These are phyloP conservation scores for Raja brachyura DNA, from an alignment of 2,113 vertebrate genomes.

Conservation along the genomic window DNA sequence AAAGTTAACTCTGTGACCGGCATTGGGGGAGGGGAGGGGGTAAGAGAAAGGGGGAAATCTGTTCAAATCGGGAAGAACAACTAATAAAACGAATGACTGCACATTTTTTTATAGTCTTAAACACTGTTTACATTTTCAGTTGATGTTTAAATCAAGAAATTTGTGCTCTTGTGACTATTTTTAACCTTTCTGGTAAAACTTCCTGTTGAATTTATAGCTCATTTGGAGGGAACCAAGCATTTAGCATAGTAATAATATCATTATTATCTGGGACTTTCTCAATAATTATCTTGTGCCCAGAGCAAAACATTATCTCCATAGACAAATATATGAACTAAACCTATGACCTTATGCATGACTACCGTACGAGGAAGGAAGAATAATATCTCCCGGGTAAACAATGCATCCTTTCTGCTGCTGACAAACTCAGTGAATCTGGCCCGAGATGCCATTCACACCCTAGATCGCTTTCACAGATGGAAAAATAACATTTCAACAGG, in stretches of 20 bases:
- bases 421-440: background rate
- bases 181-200: background rate
- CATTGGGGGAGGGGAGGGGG: background rate
- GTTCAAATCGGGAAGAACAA: background rate
- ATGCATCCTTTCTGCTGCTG: background rate
- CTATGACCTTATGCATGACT: background rate
- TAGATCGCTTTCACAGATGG: background rate
- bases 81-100: background rate
- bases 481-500: background rate
- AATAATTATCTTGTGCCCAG: background rate
- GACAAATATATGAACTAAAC: background rate
- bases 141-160: background rate
- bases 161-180: background rate
- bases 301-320: background rate
- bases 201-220: background rate
- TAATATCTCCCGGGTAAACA: background rate
- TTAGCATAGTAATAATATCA: background rate
- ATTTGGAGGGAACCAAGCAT: background rate
- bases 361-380: background rate
- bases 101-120: background rate
- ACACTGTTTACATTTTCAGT: background rate
- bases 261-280: background rate
- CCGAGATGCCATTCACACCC: background rate
- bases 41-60: background rate
- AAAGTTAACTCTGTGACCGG: background rate